Evolutionary conservation across 2,797 vertebrate species (phyloP).

Genomic region (Hypotaenidia okinawae): DNA sequence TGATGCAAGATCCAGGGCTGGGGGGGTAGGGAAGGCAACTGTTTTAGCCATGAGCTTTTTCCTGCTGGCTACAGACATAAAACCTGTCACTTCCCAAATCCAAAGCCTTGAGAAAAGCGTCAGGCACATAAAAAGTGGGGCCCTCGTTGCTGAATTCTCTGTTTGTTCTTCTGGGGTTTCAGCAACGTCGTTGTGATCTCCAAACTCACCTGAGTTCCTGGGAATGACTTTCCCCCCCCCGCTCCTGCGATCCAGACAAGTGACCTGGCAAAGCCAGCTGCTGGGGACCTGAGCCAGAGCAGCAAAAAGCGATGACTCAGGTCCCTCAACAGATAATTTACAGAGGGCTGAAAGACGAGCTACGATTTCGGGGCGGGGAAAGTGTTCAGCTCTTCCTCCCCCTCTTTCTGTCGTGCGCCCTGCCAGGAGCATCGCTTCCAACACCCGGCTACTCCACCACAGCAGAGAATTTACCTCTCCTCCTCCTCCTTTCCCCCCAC

Average conservation of each 20-base stretch:
- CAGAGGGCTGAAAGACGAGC: not conserved
- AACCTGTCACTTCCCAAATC: not conserved
- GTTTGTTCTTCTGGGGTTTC: not conserved
- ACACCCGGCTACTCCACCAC: not conserved
- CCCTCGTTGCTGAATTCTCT: not conserved
- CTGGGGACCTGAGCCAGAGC: not conserved
- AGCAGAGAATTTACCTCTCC: conserved; percentile 13
- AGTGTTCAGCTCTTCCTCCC: not conserved
- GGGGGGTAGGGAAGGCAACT: not conserved
- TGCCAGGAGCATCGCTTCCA: not conserved
- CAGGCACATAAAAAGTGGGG: not conserved
- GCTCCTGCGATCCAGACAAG: not conserved
- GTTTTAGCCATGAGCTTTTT: conserved; percentile 7
- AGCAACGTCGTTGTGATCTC: not conserved
- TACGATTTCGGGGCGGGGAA: not conserved
- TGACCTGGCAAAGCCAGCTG: not conserved
- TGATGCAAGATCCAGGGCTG: conserved; percentile 17
- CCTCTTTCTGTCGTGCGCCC: not conserved
- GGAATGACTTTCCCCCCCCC: not conserved
- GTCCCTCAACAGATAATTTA: not conserved
- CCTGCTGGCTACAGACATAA: conserved; percentile 27
- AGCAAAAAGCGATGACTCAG: conserved; percentile 19
- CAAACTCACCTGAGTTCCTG: not conserved
- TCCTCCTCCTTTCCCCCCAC: not conserved
- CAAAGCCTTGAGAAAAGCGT: not conserved